phyloP scores from a whole-genome alignment of 30 jellyfish, hydroid and myxozoan species.

The Hydractinia symbiolongicarpus region DNA sequence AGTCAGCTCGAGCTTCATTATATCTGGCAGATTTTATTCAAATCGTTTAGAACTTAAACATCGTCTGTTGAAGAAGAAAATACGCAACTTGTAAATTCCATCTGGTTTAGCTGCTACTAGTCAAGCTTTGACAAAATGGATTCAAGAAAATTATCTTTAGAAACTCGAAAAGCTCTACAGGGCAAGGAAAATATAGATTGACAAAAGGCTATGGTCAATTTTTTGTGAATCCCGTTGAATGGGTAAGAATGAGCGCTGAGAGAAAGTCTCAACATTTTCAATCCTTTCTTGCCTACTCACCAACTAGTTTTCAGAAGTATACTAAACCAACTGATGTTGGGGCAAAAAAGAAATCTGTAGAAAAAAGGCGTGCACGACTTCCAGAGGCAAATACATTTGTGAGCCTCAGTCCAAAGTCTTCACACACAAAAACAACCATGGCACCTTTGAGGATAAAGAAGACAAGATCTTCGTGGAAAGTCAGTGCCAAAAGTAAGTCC shows the following conservation, averaged over 20 bases:
- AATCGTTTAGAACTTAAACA: constrained; percentile 6
- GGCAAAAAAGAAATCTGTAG: constrained; percentile 29
- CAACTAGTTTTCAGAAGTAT: constrained; percentile 24
- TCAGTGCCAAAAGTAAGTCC: constrained; percentile 4
- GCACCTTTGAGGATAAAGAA: constrained; percentile 1
- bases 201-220: constrained; percentile 32
- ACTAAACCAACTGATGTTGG: constrained; percentile 49
- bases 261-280: constrained; percentile 29
- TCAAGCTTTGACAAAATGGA: constrained; percentile 7
- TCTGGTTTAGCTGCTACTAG: neutral
- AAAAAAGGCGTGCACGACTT: constrained; percentile 33
- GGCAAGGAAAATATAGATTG: constrained; percentile 31
- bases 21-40: constrained; percentile 11
- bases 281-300: constrained; percentile 26
- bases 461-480: neutral
- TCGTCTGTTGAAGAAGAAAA: neutral
- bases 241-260: constrained; percentile 33
- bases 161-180: constrained; percentile 10
- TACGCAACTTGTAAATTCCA: neutral
- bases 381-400: constrained; percentile 35
- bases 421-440: neutral
- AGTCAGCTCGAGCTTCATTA: constrained; percentile 37
- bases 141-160: constrained; percentile 8
- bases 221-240: constrained; percentile 35
- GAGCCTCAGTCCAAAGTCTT: neutral